A percentile compares a stretch with the other conserved stretches of the same genome.
phyloP scores from a whole-genome alignment of 92 coral and sea anemone species.

The Palythoa grandiflora region DNA sequence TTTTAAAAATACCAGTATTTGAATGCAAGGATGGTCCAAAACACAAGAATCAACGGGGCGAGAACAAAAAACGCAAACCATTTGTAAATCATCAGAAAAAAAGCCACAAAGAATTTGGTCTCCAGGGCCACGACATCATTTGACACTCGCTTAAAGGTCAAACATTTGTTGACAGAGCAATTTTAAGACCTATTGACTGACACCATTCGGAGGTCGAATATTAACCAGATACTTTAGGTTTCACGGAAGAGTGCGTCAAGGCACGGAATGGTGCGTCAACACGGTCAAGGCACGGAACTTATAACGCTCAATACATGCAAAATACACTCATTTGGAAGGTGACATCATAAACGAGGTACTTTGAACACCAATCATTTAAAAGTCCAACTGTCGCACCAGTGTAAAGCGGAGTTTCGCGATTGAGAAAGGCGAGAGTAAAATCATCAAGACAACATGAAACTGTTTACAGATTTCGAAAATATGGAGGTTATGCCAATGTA shows the following conservation, averaged over 20 bases:
- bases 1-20: neutral
- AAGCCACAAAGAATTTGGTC: neutral
- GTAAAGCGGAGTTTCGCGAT: neutral
- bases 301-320: neutral
- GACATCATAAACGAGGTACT: neutral
- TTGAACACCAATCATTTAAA: neutral
- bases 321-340: neutral
- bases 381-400: neutral
- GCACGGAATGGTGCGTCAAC: neutral
- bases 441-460: neutral
- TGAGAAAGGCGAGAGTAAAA: neutral
- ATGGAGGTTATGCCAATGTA: neutral
- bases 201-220: conserved; percentile 22
- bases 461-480: too few species aligned
- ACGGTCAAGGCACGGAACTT: too few species aligned
- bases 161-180: conserved; percentile 32
- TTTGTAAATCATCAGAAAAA: neutral
- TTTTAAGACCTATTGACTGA: neutral
- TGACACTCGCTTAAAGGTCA: neutral
- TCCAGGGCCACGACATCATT: neutral
- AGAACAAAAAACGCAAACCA: neutral
- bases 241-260: neutral
- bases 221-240: conserved; percentile 3
- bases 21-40: neutral
- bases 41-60: neutral